Evolutionary conservation across 2,888 invertebrate species (phyloP), one percentile per base, ranked within the genome.

Genomic region (Watsonalla cultraria): DNA sequence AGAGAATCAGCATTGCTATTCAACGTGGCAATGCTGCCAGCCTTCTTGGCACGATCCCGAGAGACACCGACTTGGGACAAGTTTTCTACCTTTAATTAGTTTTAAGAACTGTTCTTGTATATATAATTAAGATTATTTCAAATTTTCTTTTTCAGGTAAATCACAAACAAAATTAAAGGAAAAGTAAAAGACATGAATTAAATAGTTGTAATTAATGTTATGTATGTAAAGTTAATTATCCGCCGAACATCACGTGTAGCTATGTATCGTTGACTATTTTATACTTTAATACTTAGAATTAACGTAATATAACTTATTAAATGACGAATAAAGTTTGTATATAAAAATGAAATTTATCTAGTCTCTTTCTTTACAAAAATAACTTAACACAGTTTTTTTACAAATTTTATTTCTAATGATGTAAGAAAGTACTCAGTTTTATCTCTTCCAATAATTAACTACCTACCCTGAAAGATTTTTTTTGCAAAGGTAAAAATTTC

Each of bases 91-190:
- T n/a, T n/a, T n/a, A n/a, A n/a, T n/a, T n/a, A n/a, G n/a, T n/a
- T n/a, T n/a, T n/a, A n/a, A n/a, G n/a, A n/a, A n/a, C n/a, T n/a
- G n/a, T n/a, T n/a, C n/a, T n/a, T n/a, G n/a, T n/a, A n/a, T n/a
- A n/a, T n/a, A n/a, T n/a, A n/a, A n/a, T n/a, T n/a, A n/a, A n/a
- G n/a, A n/a, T n/a, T 46, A 15, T 24, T 45, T 24, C 15, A 13
- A n/a, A 46, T 35, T 54, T 57, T 57, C 58, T 54, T 63, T 86
- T 82, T 13, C 88, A 90, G 90, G 86, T 65, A 84, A 86, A 79
- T 79, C 88, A 76, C 87, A 85, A 68, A 81, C 74, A 47, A 90
- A 90, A 67, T 72, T 90, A 75, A 90, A 90, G 70, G 84, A 86
- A 45, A 87, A 86, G 65, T 90, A 65, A 81, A 63, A 51, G 59